Evolutionary conservation across 1,140 invertebrate genomes (phyloP).

Genomic region (Teleogryllus occipitalis): DNA sequence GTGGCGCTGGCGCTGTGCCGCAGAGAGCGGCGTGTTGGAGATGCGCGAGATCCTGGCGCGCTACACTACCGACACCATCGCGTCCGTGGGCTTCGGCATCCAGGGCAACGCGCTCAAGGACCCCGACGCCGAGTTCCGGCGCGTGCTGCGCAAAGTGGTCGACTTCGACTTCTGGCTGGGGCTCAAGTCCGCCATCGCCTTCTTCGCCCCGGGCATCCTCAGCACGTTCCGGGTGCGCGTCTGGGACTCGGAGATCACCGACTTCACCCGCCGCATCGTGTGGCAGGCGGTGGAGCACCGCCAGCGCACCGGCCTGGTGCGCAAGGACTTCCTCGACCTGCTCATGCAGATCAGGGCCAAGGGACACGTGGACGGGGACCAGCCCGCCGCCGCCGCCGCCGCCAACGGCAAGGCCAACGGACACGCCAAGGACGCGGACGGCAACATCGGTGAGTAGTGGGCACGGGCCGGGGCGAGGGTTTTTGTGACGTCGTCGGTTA

Average conservation of each 20-base stretch:
- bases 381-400: too few species aligned
- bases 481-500: too few species aligned
- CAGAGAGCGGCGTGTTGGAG: conserved; percentile 22
- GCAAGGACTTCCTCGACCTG: background rate
- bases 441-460: too few species aligned
- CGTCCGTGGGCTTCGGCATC: conserved; percentile 30
- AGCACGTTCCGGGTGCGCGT: background rate
- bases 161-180: conserved; percentile 25
- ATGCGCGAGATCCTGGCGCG: background rate
- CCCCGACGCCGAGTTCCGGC: conserved; percentile 40
- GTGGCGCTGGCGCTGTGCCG: background rate
- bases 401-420: too few species aligned
- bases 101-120: conserved; percentile 42
- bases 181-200: background rate
- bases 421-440: too few species aligned
- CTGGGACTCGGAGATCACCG: background rate
- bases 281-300: background rate
- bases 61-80: conserved; percentile 8
- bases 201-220: background rate
- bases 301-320: background rate
- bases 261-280: background rate
- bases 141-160: conserved; percentile 35
- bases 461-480: too few species aligned
- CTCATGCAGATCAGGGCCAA: background rate
- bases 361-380: background rate